A percentile compares a stretch with the other conserved stretches of the same genome.
Conservation (phyloP, 92 coral and sea anemone genomes). For the Galaxea fascicularis region DNA sequence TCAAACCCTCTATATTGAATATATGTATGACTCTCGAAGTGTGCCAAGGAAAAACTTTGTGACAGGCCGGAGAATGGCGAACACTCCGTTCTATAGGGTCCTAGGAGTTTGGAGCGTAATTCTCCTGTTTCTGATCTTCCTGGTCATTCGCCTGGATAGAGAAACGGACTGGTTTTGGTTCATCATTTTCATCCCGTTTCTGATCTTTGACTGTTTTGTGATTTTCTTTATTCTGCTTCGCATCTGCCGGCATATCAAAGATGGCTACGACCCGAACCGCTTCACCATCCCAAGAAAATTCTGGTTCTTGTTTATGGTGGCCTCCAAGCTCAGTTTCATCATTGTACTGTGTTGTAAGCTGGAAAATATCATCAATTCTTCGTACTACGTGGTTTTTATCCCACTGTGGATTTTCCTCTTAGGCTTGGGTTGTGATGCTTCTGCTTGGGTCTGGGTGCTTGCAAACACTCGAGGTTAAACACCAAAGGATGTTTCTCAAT, state of each 20-base stretch:
- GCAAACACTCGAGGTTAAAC: conserved; percentile 57
- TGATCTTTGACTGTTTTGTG: conserved; percentile 73
- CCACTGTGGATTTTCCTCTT: conserved; percentile 87
- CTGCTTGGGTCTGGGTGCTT: conserved; percentile 73
- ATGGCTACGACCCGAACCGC: conserved; percentile 70
- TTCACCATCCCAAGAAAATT: conserved; percentile 72
- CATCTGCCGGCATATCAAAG: conserved; percentile 78
- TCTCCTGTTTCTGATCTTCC: conserved; percentile 82
- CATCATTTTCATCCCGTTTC: conserved; percentile 87
- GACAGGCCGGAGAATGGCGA: conserved; percentile 70
- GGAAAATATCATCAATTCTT: conserved; percentile 73
- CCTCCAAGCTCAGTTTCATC: conserved; percentile 79
- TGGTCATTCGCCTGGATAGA: conserved; percentile 86
- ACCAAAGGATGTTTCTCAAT: neutral
- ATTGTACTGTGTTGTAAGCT: conserved; percentile 86
- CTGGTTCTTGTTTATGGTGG: conserved; percentile 83
- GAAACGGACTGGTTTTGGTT: conserved; percentile 92
- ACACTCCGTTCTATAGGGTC: conserved; percentile 72
- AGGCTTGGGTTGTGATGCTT: conserved; percentile 76
- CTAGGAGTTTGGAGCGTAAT: conserved; percentile 86
- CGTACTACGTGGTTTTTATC: conserved; percentile 87
- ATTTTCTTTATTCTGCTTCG: conserved; percentile 70
- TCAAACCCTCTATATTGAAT: neutral
- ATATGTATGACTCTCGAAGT: neutral
- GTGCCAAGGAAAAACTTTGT: neutral